Evolutionary conservation across 2,888 invertebrate species (phyloP).

Genomic region (Neria commutata): DNA sequence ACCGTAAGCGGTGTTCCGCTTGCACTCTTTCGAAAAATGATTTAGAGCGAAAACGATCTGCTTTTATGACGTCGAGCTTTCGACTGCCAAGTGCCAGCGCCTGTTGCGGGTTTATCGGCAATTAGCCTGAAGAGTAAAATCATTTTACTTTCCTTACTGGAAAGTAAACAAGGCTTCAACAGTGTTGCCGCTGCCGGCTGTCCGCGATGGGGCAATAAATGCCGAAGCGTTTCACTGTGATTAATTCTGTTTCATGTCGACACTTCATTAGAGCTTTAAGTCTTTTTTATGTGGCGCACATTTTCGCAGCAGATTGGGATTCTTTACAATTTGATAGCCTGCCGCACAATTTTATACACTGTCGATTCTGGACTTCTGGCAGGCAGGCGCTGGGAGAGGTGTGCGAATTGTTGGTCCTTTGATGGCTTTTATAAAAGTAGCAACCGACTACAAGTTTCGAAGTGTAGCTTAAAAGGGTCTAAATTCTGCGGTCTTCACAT

Average conservation of each 20-base stretch:
- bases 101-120: too few species aligned
- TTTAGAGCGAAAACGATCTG: not conserved
- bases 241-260: slow-evolving; percentile 1
- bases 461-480: not conserved
- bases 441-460: too few species aligned
- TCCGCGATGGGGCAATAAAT: too few species aligned
- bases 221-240: not conserved
- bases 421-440: too few species aligned
- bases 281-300: not conserved
- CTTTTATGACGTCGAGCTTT: not conserved
- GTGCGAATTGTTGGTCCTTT: too few species aligned
- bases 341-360: too few species aligned
- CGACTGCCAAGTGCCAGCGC: not conserved
- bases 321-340: too few species aligned
- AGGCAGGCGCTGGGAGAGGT: too few species aligned
- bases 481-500: not conserved
- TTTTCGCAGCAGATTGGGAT: too few species aligned
- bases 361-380: too few species aligned
- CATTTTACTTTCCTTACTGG: not conserved
- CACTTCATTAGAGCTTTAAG: not conserved
- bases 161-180: not conserved
- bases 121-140: not conserved
- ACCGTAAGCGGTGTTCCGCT: too few species aligned
- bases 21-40: too few species aligned
- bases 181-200: not conserved